A percentile compares a stretch with the other conserved stretches of the same genome.
Evolutionary conservation across 2,888 invertebrate genomes (phyloP).

Genomic region (Rhorus exstirpatorius): DNA sequence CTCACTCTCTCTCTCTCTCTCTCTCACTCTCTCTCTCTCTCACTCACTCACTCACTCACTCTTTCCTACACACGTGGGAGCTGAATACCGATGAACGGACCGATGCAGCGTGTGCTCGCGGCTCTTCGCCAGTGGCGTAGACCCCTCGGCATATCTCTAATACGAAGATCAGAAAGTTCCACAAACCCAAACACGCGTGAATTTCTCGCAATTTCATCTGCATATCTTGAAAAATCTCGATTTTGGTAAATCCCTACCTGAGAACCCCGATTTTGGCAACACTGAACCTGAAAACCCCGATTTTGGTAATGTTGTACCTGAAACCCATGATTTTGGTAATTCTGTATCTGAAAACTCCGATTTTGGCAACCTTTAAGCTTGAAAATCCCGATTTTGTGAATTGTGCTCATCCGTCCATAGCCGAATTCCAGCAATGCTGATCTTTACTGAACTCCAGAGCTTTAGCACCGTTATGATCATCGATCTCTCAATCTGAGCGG

Average conservation of each 20-base stretch:
- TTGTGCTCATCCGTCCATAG: no score
- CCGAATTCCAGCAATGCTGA: no score
- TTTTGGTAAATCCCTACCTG: no score
- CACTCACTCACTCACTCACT: conserved; percentile 15
- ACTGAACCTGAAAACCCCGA: no score
- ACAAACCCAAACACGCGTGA: not conserved
- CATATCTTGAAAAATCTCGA: no score
- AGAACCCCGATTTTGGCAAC: no score
- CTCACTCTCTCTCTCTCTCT: conserved; percentile 35
- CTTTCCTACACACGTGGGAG: conserved; percentile 68
- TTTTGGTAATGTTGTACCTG: no score
- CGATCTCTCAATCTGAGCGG: no score
- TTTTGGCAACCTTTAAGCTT: not conserved
- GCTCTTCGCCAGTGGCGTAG: conserved; percentile 53
- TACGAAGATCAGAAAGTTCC: not conserved
- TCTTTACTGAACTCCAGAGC: no score
- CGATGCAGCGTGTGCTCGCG: conserved; percentile 63
- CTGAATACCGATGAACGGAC: conserved; percentile 80
- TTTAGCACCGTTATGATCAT: no score
- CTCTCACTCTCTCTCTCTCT: conserved; percentile 36
- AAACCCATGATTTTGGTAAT: no score
- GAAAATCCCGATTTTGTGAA: not conserved
- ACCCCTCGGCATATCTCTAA: conserved; percentile 9
- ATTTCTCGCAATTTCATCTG: not conserved
- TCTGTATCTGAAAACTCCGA: not conserved